phyloP scores from a whole-genome alignment of 2,888 invertebrate genomes.

The Blastobasis adustella region DNA sequence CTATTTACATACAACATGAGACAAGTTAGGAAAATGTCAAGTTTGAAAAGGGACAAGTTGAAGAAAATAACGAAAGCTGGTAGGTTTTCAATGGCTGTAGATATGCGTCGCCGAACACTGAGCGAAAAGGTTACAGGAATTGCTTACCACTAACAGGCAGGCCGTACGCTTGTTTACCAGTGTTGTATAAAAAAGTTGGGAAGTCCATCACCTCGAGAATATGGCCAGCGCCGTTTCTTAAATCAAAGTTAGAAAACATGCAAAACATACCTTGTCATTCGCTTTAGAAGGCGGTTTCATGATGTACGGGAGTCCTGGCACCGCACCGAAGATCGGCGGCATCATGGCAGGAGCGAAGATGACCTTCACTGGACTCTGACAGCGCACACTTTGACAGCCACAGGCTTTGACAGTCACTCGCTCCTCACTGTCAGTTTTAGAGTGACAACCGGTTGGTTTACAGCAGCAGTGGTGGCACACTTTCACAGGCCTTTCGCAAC shows the following conservation, averaged over 20 bases:
- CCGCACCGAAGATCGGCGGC: slow-evolving; percentile 47
- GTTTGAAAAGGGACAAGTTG: too few relatives aligned
- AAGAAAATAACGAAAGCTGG: too few relatives aligned
- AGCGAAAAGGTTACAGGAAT: too few relatives aligned
- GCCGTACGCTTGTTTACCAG: too few relatives aligned
- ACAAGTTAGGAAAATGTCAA: too few relatives aligned
- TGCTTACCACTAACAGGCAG: too few relatives aligned
- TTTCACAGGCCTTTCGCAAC: slow-evolving; percentile 15
- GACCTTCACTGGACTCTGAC: slow-evolving; percentile 48
- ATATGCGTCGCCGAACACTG: too few relatives aligned
- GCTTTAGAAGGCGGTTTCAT: slow-evolving; percentile 38
- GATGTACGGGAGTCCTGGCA: slow-evolving; percentile 50
- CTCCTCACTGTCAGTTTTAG: slow-evolving; percentile 7
- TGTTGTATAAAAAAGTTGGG: too few relatives aligned
- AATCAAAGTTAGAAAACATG: neutral
- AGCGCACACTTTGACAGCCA: slow-evolving; percentile 16
- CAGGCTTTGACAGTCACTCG: neutral
- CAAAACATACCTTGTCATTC: slow-evolving; percentile 43
- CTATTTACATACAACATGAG: too few relatives aligned
- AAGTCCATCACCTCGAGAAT: too few relatives aligned
- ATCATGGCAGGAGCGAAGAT: slow-evolving; percentile 63
- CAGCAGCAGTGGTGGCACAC: slow-evolving; percentile 41
- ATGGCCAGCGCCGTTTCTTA: too few relatives aligned
- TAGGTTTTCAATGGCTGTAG: too few relatives aligned
- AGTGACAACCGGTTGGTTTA: slow-evolving; percentile 10